These are phyloP conservation scores for Drosophila neonasuta DNA, from an alignment of 2,888 invertebrate genomes.

Conservation along the genomic window DNA sequence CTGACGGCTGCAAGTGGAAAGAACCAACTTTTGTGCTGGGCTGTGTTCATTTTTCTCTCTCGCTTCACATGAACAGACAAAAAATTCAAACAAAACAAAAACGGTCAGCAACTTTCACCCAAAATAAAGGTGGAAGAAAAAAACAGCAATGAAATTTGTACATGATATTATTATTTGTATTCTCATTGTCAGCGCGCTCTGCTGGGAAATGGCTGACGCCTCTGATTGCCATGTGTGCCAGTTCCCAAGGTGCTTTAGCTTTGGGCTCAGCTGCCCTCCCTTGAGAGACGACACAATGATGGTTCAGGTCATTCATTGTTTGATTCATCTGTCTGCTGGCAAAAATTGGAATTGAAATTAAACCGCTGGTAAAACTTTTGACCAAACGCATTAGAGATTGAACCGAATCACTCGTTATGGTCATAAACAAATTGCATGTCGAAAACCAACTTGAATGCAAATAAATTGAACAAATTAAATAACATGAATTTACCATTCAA, in stretches of 20 bases:
- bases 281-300: conserved; percentile 7
- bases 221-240: conserved; percentile 55
- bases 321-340: conserved; percentile 26
- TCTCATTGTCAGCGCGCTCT: conserved; percentile 33
- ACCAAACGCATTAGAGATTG: conserved; percentile 30
- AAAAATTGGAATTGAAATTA: conserved; percentile 32
- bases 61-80: conserved; percentile 7
- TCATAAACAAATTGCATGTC: conserved; percentile 15
- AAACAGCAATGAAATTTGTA: conserved; percentile 13
- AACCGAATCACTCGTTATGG: conserved; percentile 12
- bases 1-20: conserved; percentile 3
- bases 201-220: conserved; percentile 43
- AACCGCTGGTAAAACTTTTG: conserved; percentile 23
- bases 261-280: conserved; percentile 23
- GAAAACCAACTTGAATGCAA: conserved; percentile 28
- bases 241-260: conserved; percentile 45
- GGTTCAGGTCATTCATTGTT: conserved; percentile 24
- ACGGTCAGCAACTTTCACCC: conserved; percentile 32
- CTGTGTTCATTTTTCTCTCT: neutral
- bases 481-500: conserved; percentile 21
- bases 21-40: neutral
- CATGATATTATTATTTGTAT: conserved; percentile 13
- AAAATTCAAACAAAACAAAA: conserved; percentile 20
- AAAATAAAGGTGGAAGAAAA: conserved; percentile 8
- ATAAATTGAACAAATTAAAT: conserved; percentile 32